Evolutionary conservation across 2,888 invertebrate genomes (phyloP).

Genomic region (Drosophila demipolita): DNA sequence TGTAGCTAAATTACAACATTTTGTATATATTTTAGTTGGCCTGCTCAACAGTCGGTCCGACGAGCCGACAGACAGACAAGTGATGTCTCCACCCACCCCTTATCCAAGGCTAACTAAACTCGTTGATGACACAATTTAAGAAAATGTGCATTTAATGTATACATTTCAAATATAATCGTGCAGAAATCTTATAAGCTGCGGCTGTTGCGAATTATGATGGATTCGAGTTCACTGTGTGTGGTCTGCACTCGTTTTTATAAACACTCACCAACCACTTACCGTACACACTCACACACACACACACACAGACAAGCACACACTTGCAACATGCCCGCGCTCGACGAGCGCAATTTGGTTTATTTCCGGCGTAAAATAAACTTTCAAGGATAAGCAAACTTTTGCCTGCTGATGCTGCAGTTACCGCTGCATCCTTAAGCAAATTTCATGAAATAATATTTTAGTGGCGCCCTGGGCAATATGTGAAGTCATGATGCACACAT

Average conservation of each 20-base stretch:
- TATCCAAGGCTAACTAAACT: slow-evolving; percentile 37
- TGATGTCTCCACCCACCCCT: not conserved
- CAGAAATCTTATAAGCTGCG: slow-evolving; percentile 28
- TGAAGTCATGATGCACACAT: slow-evolving; percentile 70
- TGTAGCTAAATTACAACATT: slow-evolving; percentile 71
- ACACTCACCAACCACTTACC: slow-evolving; percentile 40
- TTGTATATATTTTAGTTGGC: slow-evolving; percentile 72
- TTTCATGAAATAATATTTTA: slow-evolving; percentile 79
- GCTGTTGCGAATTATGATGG: slow-evolving; percentile 37
- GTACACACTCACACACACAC: slow-evolving; percentile 11
- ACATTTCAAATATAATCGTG: slow-evolving; percentile 3
- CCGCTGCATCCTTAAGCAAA: slow-evolving; percentile 76
- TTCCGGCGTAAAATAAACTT: slow-evolving; percentile 80
- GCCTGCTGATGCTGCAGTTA: slow-evolving; percentile 39
- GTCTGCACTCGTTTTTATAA: slow-evolving; percentile 36
- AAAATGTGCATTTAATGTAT: slow-evolving; percentile 19
- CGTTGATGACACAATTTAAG: slow-evolving; percentile 25
- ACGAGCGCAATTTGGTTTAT: slow-evolving; percentile 77
- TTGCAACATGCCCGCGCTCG: slow-evolving; percentile 41
- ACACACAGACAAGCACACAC: slow-evolving; percentile 12
- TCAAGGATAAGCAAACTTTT: slow-evolving; percentile 80
- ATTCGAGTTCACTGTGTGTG: slow-evolving; percentile 35
- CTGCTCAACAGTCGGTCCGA: slow-evolving; percentile 39
- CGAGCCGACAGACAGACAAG: slow-evolving; percentile 28
- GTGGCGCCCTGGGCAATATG: slow-evolving; percentile 75